Conservation (phyloP, 2,888 invertebrate genomes). For the Stenodema calcarata region DNA sequence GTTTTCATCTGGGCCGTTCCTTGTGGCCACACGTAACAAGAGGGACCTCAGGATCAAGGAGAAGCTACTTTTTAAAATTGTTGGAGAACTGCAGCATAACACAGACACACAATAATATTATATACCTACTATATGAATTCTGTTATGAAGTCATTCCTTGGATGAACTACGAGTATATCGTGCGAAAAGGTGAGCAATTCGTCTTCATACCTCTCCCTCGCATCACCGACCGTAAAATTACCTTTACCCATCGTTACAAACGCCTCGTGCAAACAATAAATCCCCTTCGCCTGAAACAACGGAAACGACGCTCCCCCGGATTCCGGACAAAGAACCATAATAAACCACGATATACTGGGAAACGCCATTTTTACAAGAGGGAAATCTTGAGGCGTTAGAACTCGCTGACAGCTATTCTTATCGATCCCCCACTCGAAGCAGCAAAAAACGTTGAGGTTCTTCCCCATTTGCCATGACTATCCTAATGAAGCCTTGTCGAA, state of each 20-base stretch:
- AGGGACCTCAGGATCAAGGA: too few relatives aligned
- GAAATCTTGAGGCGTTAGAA: not conserved
- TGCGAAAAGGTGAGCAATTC: too few relatives aligned
- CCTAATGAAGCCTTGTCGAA: constrained; percentile 9
- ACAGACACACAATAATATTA: too few relatives aligned
- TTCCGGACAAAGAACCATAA: not conserved
- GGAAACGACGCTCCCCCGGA: not conserved
- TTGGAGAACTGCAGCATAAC: too few relatives aligned
- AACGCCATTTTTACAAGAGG: not conserved
- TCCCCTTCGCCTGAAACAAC: not conserved
- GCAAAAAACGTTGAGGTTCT: not conserved
- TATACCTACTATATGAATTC: too few relatives aligned
- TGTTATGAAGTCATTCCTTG: too few relatives aligned
- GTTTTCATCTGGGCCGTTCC: too few relatives aligned
- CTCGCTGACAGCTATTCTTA: not conserved
- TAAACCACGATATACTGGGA: not conserved
- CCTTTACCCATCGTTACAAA: not conserved
- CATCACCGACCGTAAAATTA: too few relatives aligned
- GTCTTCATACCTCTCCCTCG: too few relatives aligned
- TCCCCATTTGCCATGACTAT: not conserved
- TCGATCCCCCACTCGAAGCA: not conserved
- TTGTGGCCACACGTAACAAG: too few relatives aligned
- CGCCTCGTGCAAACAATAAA: not conserved
- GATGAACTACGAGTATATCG: too few relatives aligned
- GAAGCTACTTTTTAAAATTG: too few relatives aligned